phyloP scores from a whole-genome alignment of 1,140 invertebrate species.

The Scaptodrosophila lebanonensis region DNA sequence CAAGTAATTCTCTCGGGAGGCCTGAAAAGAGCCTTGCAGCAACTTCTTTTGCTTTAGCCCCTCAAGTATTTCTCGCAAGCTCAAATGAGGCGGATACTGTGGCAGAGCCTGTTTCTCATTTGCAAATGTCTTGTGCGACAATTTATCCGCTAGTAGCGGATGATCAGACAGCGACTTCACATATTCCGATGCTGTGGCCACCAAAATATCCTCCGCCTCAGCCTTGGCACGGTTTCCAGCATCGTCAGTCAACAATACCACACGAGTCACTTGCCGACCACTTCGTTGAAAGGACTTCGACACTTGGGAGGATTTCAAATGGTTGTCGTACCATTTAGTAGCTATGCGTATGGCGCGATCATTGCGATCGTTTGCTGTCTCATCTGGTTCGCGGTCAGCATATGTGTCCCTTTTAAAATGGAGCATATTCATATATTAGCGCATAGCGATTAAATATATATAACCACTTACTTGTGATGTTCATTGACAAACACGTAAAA shows the following conservation, averaged over 20 bases:
- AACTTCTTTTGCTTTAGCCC: slow-evolving; percentile 89
- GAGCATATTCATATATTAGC: background rate
- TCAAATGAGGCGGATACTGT: slow-evolving; percentile 91
- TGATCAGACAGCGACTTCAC: slow-evolving; percentile 82
- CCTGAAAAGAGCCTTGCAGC: slow-evolving; percentile 90
- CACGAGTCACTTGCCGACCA: slow-evolving; percentile 79
- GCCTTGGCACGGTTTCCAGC: slow-evolving; percentile 86
- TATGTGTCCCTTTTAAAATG: slow-evolving; percentile 87
- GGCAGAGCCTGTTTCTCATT: slow-evolving; percentile 82
- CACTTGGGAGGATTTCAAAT: slow-evolving; percentile 77
- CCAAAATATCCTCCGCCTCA: slow-evolving; percentile 82
- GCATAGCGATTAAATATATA: too few relatives aligned
- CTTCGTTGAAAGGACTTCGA: slow-evolving; percentile 51
- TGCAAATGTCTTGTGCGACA: slow-evolving; percentile 83
- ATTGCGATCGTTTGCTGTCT: slow-evolving; percentile 94
- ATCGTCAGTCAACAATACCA: slow-evolving; percentile 93
- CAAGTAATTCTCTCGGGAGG: slow-evolving; percentile 94
- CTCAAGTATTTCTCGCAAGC: slow-evolving; percentile 85
- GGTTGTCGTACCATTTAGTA: slow-evolving; percentile 88
- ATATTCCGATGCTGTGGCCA: slow-evolving; percentile 84
- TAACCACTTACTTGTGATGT: slow-evolving; percentile 91
- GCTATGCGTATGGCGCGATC: slow-evolving; percentile 91
- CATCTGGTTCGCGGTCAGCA: slow-evolving; percentile 87
- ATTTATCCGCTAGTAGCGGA: slow-evolving; percentile 87
- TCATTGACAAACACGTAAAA: slow-evolving; percentile 97